phyloP scores from a whole-genome alignment of 1,140 invertebrate genomes.

The Aleiodes sp. region DNA sequence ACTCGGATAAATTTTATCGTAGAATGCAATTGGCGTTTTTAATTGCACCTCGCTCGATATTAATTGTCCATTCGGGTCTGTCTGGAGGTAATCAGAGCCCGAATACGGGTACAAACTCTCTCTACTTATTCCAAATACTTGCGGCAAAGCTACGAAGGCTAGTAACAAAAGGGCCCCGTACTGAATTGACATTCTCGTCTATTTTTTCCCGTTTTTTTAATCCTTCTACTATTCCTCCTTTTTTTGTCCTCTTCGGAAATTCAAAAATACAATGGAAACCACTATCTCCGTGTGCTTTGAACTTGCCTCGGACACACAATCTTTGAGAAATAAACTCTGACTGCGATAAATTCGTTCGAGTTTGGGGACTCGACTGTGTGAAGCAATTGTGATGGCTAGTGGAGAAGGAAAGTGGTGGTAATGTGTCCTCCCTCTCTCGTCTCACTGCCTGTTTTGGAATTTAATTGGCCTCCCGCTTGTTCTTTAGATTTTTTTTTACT shows the following conservation, averaged over 20 bases:
- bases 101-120: constrained; percentile 55
- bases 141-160: constrained; percentile 39
- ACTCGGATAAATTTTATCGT: constrained; percentile 74
- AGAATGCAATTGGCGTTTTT: constrained; percentile 75
- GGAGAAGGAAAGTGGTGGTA: not conserved
- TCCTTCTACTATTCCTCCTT: constrained; percentile 31
- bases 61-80: constrained; percentile 58
- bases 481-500: no score
- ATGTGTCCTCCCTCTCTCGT: constrained; percentile 8
- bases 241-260: no score
- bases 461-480: not conserved
- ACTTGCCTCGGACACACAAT: constrained; percentile 14
- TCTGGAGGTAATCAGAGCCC: constrained; percentile 41
- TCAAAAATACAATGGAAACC: not conserved
- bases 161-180: constrained; percentile 39
- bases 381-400: constrained; percentile 9
- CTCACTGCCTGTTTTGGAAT: not conserved
- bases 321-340: constrained; percentile 33
- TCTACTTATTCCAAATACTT: constrained; percentile 39
- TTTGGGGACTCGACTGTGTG: not conserved
- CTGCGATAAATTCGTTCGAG: constrained; percentile 52
- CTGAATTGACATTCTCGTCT: constrained; percentile 58
- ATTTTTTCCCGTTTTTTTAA: no score
- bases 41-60: constrained; percentile 60
- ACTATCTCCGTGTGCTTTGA: constrained; percentile 32